Evolutionary conservation across 1,140 invertebrate species (phyloP).

Genomic region (Telenomus remus): DNA sequence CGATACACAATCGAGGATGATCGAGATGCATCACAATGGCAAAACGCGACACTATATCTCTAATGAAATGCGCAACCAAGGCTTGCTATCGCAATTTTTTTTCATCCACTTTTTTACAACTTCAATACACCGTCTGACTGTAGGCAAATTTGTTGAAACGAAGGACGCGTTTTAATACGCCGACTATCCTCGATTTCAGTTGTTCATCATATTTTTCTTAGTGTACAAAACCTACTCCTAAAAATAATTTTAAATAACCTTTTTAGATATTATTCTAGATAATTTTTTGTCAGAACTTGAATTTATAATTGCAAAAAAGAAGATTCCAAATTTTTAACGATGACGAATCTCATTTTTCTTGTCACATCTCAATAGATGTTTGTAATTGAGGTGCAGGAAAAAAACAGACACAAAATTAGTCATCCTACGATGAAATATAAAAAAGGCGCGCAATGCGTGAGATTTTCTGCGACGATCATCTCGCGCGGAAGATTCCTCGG

Average conservation of each 20-base stretch:
- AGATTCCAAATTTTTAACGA: no score
- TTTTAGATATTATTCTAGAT: no score
- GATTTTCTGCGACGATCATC: slow-evolving; percentile 21
- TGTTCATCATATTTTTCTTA: slow-evolving; percentile 17
- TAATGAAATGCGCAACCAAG: slow-evolving; percentile 56
- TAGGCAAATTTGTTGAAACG: slow-evolving; percentile 53
- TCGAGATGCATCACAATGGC: slow-evolving; percentile 43
- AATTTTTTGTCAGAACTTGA: no score
- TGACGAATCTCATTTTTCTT: neutral
- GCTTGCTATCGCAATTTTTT: slow-evolving; percentile 47
- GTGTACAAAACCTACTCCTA: neutral
- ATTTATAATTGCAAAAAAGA: no score
- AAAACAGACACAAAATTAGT: neutral
- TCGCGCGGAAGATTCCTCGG: slow-evolving; percentile 37
- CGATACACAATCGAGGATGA: slow-evolving; percentile 33
- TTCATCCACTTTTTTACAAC: slow-evolving; percentile 39
- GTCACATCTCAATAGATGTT: neutral
- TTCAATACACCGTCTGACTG: slow-evolving; percentile 32
- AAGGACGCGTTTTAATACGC: slow-evolving; percentile 54
- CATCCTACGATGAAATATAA: neutral
- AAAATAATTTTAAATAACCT: neutral
- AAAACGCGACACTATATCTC: slow-evolving; percentile 22
- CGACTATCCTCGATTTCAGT: slow-evolving; percentile 46
- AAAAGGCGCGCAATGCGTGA: neutral
- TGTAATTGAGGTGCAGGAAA: neutral